Evolutionary conservation across 2,888 invertebrate species (phyloP), one percentile per base, ranked within the genome.

Genomic region (Pediacus dermestoides): DNA sequence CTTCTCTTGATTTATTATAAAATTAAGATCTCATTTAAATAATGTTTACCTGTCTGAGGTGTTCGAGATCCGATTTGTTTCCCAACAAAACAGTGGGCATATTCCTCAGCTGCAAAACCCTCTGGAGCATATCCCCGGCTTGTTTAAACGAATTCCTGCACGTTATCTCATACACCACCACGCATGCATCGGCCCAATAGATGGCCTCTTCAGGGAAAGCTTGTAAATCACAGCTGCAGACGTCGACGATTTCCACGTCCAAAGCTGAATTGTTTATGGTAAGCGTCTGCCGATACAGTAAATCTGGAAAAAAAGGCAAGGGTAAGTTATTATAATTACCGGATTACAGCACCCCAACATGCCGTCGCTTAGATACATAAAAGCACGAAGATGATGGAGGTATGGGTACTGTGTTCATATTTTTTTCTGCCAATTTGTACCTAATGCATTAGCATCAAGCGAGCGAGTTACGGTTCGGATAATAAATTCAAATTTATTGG

Each of bases 41-140:
- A n/a, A n/a, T n/a, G n/a, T 50, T 70, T 61, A 85, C 85, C 76
- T 82, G 78, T 76, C 86, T 72, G 42, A 85, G 73, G 68, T 86
- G 85, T 64, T 84, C 84, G 61, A 88, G 72, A 70, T 88, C 88
- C 21, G 80, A 80, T 68, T 88, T 88, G 71, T 88, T 89, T 38
- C 81, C 88, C 25, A 88, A 71, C 31, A 89, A 68, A 27, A 85
- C 81, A 55, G 72, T 72, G 58, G 71, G 71, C 27, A 75, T 70
- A 59, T 71, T 56, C 26, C 72, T 60, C 21, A 72, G 49, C 30
- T 77, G 74, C 37, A 77, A 63, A 18, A 73, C 68, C 55, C 73
- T 72, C 52, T 80, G 77, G 30, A 85, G 70, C 33, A 79, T 75
- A 60, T 81, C 80, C 2, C 76, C 70, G 7, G 85, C 85, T 59